Base-by-base conservation (phyloP, 2,113 vertebrate species). In the Conger conger region DNA sequence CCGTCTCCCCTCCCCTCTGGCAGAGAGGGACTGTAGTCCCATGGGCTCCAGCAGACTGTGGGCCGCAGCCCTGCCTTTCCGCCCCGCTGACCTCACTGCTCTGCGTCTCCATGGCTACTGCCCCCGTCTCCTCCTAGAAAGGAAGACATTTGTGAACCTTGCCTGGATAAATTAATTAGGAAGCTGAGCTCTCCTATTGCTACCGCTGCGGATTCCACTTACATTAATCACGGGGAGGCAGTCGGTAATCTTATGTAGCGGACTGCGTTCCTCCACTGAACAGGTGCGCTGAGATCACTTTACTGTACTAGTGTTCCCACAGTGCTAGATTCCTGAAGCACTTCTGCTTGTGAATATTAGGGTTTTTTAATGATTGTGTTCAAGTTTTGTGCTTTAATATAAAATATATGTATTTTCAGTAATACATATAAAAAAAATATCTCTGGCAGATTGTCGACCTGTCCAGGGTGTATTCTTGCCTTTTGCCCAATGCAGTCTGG, bases 81-180 rank as follows among this genome's bases (percentile, higher is more conserved):
- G 87, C 92, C 83, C 94, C 94, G 84, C 95, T 95, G 1, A 95
- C 94, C 53, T 91, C 92, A 80, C 94, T 95, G 84, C 93, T 95
- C 88, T 95, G 93, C n/a, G 94, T 94, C 86, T 95, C 93, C 82
- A 95, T 93, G 5, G 92, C 91, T 86, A 93, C 89, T 0, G 92
- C 93, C 50, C 77, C 86, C 20, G 84, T 79, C 36, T 92, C 87
- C 88, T 94, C 95, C 95, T 95, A 88, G 80, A 87, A 37, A 40
- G 57, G 23, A 33, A 73, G 68, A 13, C 27, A 7, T 73, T 33
- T 73, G 68, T 73, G 68, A 73, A 33, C n/a, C 68, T 73, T 0
- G 2, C 13, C 33, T 73, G n/a, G n/a, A 73, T 73, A 73, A 13
- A 73, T 73, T 73, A n/a, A 11, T 73, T n/a, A 33, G 68, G 27